These are phyloP conservation scores for Pachyrhynchus sulphureomaculatus DNA, from an alignment of 1,140 invertebrate species.

Conservation along the genomic window DNA sequence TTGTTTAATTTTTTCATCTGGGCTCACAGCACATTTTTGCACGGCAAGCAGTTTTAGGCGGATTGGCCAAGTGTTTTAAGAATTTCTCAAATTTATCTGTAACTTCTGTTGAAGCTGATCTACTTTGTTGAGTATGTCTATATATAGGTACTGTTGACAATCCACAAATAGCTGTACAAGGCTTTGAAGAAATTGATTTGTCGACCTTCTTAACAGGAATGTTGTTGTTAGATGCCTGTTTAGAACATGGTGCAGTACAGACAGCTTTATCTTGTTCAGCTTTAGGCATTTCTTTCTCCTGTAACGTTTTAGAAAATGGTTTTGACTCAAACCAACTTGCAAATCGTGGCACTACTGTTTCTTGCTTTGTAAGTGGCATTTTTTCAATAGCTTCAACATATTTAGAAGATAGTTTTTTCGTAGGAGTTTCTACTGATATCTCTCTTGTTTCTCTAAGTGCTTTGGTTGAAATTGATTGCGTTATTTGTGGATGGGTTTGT, in stretches of 20 bases:
- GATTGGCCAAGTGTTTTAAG: neutral
- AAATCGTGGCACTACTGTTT: neutral
- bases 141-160: slow-evolving; percentile 16
- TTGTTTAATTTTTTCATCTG: neutral
- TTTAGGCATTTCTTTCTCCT: too few relatives aligned
- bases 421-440: neutral
- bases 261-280: too few relatives aligned
- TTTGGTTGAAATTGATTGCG: too few relatives aligned
- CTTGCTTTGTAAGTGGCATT: neutral
- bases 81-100: neutral
- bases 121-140: neutral
- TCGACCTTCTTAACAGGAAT: neutral
- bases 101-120: neutral
- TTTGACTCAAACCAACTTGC: slow-evolving; percentile 2
- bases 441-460: too few relatives aligned
- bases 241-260: neutral
- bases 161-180: neutral
- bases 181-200: neutral
- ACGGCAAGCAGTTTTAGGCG: neutral
- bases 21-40: neutral
- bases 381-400: slow-evolving; percentile 12
- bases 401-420: neutral
- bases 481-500: too few relatives aligned
- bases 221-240: too few relatives aligned
- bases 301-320: too few relatives aligned